Evolutionary conservation across 1,140 invertebrate genomes (phyloP).

Genomic region (Gonioctena quinquepunctata): DNA sequence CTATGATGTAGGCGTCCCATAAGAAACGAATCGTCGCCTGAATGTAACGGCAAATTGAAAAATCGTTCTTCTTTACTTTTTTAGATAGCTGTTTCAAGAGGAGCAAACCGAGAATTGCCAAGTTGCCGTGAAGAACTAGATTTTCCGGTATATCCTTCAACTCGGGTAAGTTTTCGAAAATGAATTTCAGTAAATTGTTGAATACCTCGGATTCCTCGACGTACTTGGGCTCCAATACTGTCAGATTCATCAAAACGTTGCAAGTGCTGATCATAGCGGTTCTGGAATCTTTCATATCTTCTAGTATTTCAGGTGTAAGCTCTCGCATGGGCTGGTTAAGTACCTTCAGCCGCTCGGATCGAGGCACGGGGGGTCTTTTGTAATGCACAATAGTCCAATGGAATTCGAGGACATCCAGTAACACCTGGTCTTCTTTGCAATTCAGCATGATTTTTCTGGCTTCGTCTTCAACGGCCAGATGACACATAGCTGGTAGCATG

Average conservation of each 20-base stretch:
- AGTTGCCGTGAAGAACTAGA: conserved; percentile 81
- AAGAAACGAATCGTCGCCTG: conserved; percentile 85
- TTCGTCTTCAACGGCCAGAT: conserved; percentile 87
- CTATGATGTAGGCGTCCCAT: conserved; percentile 89
- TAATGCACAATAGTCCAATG: conserved; percentile 87
- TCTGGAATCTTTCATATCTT: conserved; percentile 81
- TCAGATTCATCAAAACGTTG: conserved; percentile 91
- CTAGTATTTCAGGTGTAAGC: conserved; percentile 70
- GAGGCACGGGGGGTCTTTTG: conserved; percentile 78
- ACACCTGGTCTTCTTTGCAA: conserved; percentile 76
- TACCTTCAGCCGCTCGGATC: conserved; percentile 74
- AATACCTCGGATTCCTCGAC: conserved; percentile 79
- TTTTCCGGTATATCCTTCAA: conserved; percentile 82
- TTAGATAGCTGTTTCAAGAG: conserved; percentile 82
- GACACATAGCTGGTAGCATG: conserved; percentile 84
- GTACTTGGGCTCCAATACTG: conserved; percentile 81
- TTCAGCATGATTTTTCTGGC: conserved; percentile 80
- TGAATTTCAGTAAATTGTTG: conserved; percentile 80
- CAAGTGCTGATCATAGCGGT: conserved; percentile 84
- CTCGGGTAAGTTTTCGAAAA: conserved; percentile 84
- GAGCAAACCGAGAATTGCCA: conserved; percentile 80
- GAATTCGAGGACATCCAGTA: conserved; percentile 78
- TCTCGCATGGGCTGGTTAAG: conserved; percentile 75
- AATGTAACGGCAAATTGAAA: conserved; percentile 85
- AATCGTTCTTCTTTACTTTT: conserved; percentile 82